Base-by-base conservation (phyloP, 2,113 vertebrate genomes). In the Dunckerocampus dactyliophorus region DNA sequence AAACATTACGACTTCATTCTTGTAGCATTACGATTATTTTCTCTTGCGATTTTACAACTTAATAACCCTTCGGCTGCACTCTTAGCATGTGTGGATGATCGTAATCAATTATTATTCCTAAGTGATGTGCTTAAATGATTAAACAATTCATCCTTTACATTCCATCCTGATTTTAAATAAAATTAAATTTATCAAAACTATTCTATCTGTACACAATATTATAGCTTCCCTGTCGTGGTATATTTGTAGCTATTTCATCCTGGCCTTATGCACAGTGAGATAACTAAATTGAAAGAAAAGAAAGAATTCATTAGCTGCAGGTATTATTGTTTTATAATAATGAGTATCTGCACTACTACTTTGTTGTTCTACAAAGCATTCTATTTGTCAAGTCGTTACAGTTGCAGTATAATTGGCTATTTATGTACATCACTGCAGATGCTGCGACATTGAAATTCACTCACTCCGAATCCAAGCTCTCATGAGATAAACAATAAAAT, bases 231-330 rank as follows among this genome's bases (percentile, higher is more conserved):
- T 6, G 17, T 15, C 8, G 16, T 28, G 50, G 13, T 52, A 52
- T 15, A 52, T 52, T 28, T 52, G 3, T 7, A 24, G 22, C 14
- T 52, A 52, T 9, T 14, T 24, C 50, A 52, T 7, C 14, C 50
- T 28, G 50, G 50, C 22, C 13, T 52, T 20, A 52, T 52, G 50
- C 50, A 52, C 50, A 14, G 17, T 8, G 50, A 28, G 14, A 42
- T 42, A 22, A n/a, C n/a, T 52, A 16, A 52, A 52, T 52, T 11
- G 11, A 4, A 43, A 65, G 45, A 76, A 69, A 82, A 72, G 10
- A 74, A 31, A 52, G 48, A 34, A 63, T 77, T 52, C 19, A 45
- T 28, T 31, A 46, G 12, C 65, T 57, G 70, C 43, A 50, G 56
- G 72, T 55, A 4, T 28, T 69, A 42, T 55, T 48, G 55, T 45